Evolutionary conservation across 2,888 invertebrate species (phyloP).

Genomic region (Papilio demoleus): DNA sequence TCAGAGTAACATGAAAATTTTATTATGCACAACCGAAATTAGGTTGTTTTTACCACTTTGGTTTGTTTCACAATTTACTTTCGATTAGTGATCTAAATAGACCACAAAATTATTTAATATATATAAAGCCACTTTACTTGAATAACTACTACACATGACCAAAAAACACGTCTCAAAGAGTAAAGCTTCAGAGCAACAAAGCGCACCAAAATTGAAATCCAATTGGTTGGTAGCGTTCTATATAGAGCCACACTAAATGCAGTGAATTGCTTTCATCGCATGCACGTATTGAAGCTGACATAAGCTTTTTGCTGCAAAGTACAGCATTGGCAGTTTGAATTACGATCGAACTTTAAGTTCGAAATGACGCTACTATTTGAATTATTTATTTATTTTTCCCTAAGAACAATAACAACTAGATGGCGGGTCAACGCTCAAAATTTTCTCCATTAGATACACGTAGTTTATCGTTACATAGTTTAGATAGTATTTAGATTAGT

Average conservation of each 20-base stretch:
- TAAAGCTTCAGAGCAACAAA: slow-evolving; percentile 19
- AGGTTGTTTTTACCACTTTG: too few relatives aligned
- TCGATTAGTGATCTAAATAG: not conserved
- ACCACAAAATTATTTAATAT: too few relatives aligned
- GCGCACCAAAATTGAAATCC: slow-evolving; percentile 20
- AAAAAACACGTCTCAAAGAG: not conserved
- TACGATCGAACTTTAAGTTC: slow-evolving; percentile 1
- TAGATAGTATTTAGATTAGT: too few relatives aligned
- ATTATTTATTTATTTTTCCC: not conserved
- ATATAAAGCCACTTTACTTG: too few relatives aligned
- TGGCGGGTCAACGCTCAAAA: too few relatives aligned
- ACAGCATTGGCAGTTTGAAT: slow-evolving; percentile 9
- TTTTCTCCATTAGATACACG: too few relatives aligned
- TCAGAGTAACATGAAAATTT: not conserved
- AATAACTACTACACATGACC: not conserved
- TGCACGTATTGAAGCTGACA: slow-evolving; percentile 12
- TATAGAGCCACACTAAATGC: slow-evolving; percentile 13
- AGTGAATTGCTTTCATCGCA: slow-evolving; percentile 18
- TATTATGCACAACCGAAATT: not conserved
- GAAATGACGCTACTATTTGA: not conserved
- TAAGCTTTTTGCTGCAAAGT: slow-evolving; percentile 18
- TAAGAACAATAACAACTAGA: too few relatives aligned
- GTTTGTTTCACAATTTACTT: not conserved
- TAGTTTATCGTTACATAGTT: too few relatives aligned
- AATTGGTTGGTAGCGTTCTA: slow-evolving; percentile 1